These are phyloP conservation scores for Dendrophyllia cribrosa DNA, from an alignment of 64 coral and sea anemone species.

Conservation along the genomic window DNA sequence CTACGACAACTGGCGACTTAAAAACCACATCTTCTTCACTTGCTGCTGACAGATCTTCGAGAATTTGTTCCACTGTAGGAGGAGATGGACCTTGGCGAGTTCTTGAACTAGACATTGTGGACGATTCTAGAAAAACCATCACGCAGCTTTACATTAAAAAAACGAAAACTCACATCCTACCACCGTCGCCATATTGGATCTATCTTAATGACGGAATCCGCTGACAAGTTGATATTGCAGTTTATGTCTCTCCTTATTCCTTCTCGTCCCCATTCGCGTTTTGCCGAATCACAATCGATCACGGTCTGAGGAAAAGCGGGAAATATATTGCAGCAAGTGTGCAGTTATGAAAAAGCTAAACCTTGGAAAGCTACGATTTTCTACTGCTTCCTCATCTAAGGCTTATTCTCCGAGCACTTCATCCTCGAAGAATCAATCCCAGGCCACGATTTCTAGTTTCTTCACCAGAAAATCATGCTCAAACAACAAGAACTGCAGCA, in stretches of 20 bases:
- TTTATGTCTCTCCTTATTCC: neutral
- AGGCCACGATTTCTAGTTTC: conserved; percentile 83
- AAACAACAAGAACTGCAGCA: neutral
- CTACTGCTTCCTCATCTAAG: neutral
- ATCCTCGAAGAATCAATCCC: neutral
- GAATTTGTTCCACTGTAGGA: conserved; percentile 60
- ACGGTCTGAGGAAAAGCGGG: neutral
- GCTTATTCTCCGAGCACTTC: neutral
- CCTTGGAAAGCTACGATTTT: conserved; percentile 46
- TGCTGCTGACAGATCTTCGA: conserved; percentile 45
- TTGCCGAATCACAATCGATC: too few species aligned
- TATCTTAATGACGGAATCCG: neutral
- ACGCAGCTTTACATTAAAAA: neutral
- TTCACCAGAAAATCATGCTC: conserved; percentile 37
- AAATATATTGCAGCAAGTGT: neutral
- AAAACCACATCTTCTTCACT: conserved; percentile 51
- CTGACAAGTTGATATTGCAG: neutral
- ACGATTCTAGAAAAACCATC: conserved; percentile 43
- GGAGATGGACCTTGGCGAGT: conserved; percentile 29
- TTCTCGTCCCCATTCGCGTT: neutral
- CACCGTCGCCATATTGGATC: conserved; percentile 40
- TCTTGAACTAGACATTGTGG: conserved; percentile 38
- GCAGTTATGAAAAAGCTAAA: conserved; percentile 9
- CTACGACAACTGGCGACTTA: neutral
- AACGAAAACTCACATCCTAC: neutral